Evolutionary conservation across 2,888 invertebrate genomes (phyloP).

Genomic region (Icerya purchasi): DNA sequence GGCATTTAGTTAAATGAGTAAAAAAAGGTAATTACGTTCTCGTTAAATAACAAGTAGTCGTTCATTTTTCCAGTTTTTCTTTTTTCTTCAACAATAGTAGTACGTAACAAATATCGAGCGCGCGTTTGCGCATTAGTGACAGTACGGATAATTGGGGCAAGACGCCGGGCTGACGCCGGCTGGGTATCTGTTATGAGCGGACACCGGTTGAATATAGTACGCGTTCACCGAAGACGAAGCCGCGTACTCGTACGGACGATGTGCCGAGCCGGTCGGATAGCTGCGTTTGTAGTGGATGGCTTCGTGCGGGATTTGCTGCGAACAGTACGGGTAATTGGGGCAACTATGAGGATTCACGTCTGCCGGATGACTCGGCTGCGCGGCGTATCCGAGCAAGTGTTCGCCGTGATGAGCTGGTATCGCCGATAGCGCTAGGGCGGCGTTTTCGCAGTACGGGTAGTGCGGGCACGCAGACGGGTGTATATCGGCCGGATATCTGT

Average conservation of each 20-base stretch:
- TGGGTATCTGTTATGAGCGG: constrained; percentile 4
- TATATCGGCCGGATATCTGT: constrained; percentile 9
- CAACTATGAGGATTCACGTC: constrained; percentile 8
- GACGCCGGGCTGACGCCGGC: constrained; percentile 7
- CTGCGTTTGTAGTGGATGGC: constrained; percentile 7
- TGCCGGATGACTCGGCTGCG: constrained; percentile 6
- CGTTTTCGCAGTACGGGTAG: constrained; percentile 11
- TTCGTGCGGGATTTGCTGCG: constrained; percentile 9
- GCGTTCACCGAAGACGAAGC: constrained; percentile 1
- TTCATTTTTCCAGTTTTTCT: too few species aligned
- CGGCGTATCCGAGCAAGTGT: constrained; percentile 7
- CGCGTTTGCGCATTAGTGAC: too few species aligned
- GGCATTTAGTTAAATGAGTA: too few species aligned
- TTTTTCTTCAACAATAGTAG: too few species aligned
- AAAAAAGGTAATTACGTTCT: too few species aligned
- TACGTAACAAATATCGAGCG: too few species aligned
- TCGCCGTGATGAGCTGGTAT: neutral
- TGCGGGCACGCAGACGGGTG: constrained; percentile 8
- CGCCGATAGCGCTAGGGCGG: neutral
- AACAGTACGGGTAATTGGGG: constrained; percentile 10
- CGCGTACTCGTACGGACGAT: neutral
- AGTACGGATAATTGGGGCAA: constrained; percentile 11
- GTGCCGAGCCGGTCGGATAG: neutral
- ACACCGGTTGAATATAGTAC: neutral
- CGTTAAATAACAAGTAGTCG: too few species aligned